A percentile compares a stretch with the other conserved stretches of the same genome.
These are phyloP conservation scores for Mus caroli DNA, from an alignment of 2,797 vertebrate species.

Conservation along the genomic window DNA sequence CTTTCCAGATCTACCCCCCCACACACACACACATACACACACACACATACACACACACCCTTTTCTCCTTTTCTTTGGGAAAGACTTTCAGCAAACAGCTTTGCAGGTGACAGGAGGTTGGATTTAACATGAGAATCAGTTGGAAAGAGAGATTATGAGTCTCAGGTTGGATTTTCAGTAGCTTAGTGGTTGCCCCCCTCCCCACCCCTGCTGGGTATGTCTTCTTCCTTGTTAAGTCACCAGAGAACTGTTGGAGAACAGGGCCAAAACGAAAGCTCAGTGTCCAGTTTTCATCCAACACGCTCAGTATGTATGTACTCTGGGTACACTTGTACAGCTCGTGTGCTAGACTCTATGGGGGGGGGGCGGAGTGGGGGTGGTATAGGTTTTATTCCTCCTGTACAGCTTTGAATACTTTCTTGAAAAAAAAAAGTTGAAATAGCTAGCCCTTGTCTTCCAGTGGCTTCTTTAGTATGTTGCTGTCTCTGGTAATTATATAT, in stretches of 20 bases:
- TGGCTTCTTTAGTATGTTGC: background rate
- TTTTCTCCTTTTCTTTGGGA: background rate
- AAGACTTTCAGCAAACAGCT: background rate
- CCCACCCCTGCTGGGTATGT: background rate
- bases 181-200: background rate
- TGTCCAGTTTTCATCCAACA: constrained; percentile 1
- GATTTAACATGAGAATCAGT: background rate
- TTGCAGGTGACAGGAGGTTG: background rate
- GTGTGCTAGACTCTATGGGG: background rate
- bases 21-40: too few species aligned
- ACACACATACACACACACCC: background rate
- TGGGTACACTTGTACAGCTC: background rate
- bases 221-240: background rate
- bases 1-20: background rate
- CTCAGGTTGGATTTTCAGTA: background rate
- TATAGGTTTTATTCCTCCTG: background rate
- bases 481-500: constrained; percentile 6
- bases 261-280: background rate
- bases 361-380: background rate
- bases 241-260: background rate
- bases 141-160: background rate
- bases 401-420: constrained; percentile 30
- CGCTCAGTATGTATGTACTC: background rate
- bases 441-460: background rate
- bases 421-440: background rate